Evolutionary conservation across 2,113 vertebrate species (phyloP).

Genomic region (Leptodactylus fuscus): DNA sequence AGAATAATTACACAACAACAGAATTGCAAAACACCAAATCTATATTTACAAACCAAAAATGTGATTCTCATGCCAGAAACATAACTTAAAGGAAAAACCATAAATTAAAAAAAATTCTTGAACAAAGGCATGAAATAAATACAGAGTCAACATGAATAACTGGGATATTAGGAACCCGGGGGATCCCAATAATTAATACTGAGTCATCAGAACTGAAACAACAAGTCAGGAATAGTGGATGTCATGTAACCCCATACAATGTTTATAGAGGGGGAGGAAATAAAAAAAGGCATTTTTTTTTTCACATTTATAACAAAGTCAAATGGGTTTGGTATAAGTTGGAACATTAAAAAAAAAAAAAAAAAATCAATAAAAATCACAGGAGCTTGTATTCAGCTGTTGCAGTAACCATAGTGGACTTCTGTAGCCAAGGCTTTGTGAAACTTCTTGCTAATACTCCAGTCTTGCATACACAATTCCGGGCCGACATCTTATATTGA

Average conservation of each 20-base stretch:
- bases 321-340: too few species aligned
- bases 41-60: conserved; percentile 7
- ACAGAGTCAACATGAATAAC: not conserved
- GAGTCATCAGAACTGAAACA: not conserved
- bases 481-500: too few species aligned
- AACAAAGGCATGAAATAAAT: not conserved
- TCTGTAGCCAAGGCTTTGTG: too few species aligned
- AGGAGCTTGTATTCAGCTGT: too few species aligned
- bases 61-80: not conserved
- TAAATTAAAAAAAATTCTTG: not conserved
- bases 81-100: not conserved
- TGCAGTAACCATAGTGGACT: too few species aligned
- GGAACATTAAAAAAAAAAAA: too few species aligned
- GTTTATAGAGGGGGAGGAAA: too few species aligned
- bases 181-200: conserved; percentile 1
- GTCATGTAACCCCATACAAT: not conserved
- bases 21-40: conserved; percentile 12
- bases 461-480: too few species aligned
- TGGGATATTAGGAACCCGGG: not conserved
- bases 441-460: too few species aligned
- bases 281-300: too few species aligned
- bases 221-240: not conserved
- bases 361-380: too few species aligned
- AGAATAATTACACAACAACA: not conserved
- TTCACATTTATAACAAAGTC: too few species aligned